phyloP scores from a whole-genome alignment of 2,797 vertebrate species.

The Monodelphis domestica region DNA sequence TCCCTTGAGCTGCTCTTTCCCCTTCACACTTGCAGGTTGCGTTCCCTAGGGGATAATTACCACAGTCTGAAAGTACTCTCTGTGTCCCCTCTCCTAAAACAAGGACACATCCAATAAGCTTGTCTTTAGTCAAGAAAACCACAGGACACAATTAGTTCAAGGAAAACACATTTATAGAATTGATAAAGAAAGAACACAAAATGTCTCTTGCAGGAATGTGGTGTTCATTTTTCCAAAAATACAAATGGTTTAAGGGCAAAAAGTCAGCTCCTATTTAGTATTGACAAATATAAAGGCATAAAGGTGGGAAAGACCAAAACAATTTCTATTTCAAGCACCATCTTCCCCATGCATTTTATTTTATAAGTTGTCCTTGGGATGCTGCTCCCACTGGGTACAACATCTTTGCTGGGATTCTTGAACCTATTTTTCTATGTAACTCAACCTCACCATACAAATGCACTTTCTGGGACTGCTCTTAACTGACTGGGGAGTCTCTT shows the following conservation, averaged over 20 bases:
- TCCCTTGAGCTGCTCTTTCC: background rate
- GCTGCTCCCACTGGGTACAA: background rate
- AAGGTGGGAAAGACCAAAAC: background rate
- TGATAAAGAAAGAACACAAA: background rate
- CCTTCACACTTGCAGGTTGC: background rate
- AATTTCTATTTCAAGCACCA: background rate
- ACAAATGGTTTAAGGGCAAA: background rate
- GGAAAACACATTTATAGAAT: background rate
- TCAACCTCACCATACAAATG: background rate
- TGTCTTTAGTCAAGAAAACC: background rate
- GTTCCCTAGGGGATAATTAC: background rate
- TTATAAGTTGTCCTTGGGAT: background rate
- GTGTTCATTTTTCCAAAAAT: background rate
- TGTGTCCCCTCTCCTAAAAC: background rate
- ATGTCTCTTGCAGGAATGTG: background rate
- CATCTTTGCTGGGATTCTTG: background rate
- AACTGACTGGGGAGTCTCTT: background rate
- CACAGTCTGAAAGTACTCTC: background rate
- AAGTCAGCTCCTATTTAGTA: background rate
- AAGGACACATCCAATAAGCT: background rate
- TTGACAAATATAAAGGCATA: background rate
- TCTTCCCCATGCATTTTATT: background rate
- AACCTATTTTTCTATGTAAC: background rate
- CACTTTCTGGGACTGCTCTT: background rate
- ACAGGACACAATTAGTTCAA: background rate